Percentiles rank a stretch among this genome's conserved stretches.
Conservation (phyloP, 2,113 vertebrate genomes). For the Oplegnathus fasciatus region DNA sequence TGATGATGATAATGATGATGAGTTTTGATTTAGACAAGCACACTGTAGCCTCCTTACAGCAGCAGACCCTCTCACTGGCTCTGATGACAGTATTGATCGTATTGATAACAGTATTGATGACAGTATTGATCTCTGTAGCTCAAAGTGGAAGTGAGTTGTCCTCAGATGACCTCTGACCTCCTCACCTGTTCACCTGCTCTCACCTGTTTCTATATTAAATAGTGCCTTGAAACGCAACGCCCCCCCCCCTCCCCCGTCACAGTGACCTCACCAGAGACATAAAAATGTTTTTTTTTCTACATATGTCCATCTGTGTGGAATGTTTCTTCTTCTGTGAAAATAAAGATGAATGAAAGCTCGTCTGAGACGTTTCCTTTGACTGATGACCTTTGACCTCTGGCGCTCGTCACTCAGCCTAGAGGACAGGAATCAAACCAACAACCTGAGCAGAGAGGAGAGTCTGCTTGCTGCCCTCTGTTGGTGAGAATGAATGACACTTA, state of each 20-base stretch:
- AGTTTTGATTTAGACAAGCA: conserved; percentile 24
- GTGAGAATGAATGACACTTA: too few relatives aligned
- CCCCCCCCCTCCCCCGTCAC: neutral
- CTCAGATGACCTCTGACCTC: conserved; percentile 37
- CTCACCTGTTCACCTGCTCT: conserved; percentile 1
- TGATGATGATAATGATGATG: conserved; percentile 1
- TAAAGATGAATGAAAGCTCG: conserved; percentile 43
- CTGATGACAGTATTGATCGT: neutral
- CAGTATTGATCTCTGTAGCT: conserved; percentile 25
- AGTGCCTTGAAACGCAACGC: conserved; percentile 83
- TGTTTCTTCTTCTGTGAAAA: conserved; percentile 70
- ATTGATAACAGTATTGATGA: neutral
- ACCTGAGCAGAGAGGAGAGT: too few relatives aligned
- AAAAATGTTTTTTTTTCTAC: conserved; percentile 65
- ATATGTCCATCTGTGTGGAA: conserved; percentile 67
- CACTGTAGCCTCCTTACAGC: conserved; percentile 18
- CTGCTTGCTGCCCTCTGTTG: too few relatives aligned
- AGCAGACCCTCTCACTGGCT: conserved; percentile 4
- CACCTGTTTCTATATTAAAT: conserved; percentile 65
- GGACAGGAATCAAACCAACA: too few relatives aligned
- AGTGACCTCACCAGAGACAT: conserved; percentile 38
- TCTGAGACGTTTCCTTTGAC: neutral
- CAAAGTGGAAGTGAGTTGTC: neutral
- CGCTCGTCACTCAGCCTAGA: neutral
- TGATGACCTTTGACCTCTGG: neutral